Base-by-base conservation (phyloP, 2,113 vertebrate genomes). In the Oncorhynchus clarkii region DNA sequence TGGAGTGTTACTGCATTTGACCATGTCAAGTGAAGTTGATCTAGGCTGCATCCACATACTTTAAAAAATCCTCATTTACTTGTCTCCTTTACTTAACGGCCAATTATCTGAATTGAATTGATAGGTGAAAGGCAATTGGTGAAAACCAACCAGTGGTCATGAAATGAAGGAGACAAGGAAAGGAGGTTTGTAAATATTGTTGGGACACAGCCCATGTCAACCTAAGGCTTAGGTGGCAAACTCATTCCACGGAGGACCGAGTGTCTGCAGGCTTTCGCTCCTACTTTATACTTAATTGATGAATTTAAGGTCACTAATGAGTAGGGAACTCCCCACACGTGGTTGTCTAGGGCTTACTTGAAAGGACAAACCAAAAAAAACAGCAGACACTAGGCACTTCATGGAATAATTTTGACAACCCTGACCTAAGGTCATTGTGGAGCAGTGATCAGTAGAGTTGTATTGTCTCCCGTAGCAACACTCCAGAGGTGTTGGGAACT, bases 1-100 rank as follows among this genome's bases (percentile, higher is more conserved):
- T 93, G 74, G 92, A 92, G 91, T 94, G 95, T 90, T 94, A 93
- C 94, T 93, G 95, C 95, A 92, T 91, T 86, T 85, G 91, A 93
- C 92, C 67, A 13, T 80, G 79, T 76, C 59, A 78, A 78, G 77
- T 71, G 59, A 72, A 29, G 76, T 73, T 68, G 59, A 74, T 73
- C 65, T 85, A 79, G 81, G 77, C 77, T 64, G 73, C 18, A 74
- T 76, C 81, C 71, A 48, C 59, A 51, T 34, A 51, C 59, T 81
- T 78, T 24, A 67, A 79, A 79, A 62, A 82, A 64, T 1, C 20
- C 34, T 80, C 88, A 88, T 91, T 89, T 94, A 22, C 86, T 91
- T 84, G 93, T 92, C 90, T 92, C 87, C 34, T 70, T 48, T 70
- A 22, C 68, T 26, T 31, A 20, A 24, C n/a, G 5, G 29, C 1